Percentiles rank a stretch among this genome's conserved stretches.
These are phyloP conservation scores for Ochotona curzoniae DNA, from an alignment of 2,113 vertebrate genomes.

Conservation along the genomic window DNA sequence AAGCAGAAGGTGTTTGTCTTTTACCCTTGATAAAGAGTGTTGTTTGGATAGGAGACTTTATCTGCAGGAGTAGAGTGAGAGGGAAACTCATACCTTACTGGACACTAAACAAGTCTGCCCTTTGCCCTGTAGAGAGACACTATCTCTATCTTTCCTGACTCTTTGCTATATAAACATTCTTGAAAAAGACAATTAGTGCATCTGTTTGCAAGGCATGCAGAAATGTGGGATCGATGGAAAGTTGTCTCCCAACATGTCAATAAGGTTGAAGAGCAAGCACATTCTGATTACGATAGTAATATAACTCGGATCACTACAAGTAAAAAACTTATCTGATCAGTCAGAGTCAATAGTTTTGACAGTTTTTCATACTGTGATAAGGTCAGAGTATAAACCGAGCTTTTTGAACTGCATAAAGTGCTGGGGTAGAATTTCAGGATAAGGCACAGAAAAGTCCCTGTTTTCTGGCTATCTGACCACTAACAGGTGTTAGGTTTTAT, in stretches of 20 bases:
- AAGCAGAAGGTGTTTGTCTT: not conserved
- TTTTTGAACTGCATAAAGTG: not conserved
- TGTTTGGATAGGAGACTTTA: not conserved
- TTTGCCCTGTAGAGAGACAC: not conserved
- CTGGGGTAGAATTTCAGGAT: not conserved
- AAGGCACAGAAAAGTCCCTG: not conserved
- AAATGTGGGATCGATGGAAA: not conserved
- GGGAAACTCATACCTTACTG: not conserved
- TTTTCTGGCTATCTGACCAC: constrained; percentile 22
- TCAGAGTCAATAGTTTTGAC: not conserved
- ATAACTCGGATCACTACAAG: not conserved
- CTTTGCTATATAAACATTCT: constrained; percentile 14
- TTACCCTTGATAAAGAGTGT: not conserved
- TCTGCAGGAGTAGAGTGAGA: not conserved
- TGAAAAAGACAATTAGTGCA: not conserved
- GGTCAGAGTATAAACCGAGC: not conserved
- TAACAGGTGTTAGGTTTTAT: not conserved
- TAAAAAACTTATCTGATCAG: not conserved
- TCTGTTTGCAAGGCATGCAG: not conserved
- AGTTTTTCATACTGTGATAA: not conserved
- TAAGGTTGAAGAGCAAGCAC: not conserved
- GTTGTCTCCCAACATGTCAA: constrained; percentile 8
- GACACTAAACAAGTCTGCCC: not conserved
- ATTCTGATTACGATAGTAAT: constrained; percentile 28
- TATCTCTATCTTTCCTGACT: not conserved